A percentile compares a stretch with the other conserved stretches of the same genome.
Evolutionary conservation across 2,888 invertebrate genomes (phyloP).

Genomic region (Lasioglossum marginatum): DNA sequence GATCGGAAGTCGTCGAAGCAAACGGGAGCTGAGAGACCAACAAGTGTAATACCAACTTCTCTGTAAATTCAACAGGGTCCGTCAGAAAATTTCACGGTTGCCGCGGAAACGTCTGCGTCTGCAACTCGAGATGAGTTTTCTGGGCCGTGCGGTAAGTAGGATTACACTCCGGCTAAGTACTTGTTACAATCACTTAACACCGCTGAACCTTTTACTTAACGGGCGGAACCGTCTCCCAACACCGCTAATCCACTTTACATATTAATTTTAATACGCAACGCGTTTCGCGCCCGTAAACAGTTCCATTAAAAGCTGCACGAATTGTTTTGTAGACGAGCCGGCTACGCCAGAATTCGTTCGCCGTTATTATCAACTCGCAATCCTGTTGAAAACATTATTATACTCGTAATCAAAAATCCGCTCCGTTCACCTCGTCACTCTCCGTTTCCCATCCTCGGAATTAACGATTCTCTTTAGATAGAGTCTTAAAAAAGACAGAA

Average conservation of each 20-base stretch:
- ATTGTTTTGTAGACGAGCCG: not conserved
- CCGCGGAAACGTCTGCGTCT: slow-evolving; percentile 24
- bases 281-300: not conserved
- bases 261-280: slow-evolving; percentile 27
- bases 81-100: slow-evolving; percentile 45
- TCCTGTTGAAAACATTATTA: not conserved
- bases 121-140: slow-evolving; percentile 47
- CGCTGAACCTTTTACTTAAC: slow-evolving; percentile 44
- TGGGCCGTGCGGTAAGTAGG: slow-evolving; percentile 44
- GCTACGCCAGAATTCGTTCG: no score
- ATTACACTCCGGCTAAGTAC: slow-evolving; percentile 50
- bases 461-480: no score
- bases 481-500: no score
- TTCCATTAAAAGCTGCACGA: not conserved
- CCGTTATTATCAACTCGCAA: not conserved
- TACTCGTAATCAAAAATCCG: not conserved
- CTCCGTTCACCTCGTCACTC: not conserved
- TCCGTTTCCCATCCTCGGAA: no score
- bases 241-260: slow-evolving; percentile 18
- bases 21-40: slow-evolving; percentile 5
- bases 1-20: slow-evolving; percentile 10
- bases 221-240: slow-evolving; percentile 3
- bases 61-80: slow-evolving; percentile 32
- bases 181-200: slow-evolving; percentile 55
- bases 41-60: slow-evolving; percentile 37